Conservation (phyloP, 2,797 vertebrate species). For the Crocodylus rhombifer region DNA sequence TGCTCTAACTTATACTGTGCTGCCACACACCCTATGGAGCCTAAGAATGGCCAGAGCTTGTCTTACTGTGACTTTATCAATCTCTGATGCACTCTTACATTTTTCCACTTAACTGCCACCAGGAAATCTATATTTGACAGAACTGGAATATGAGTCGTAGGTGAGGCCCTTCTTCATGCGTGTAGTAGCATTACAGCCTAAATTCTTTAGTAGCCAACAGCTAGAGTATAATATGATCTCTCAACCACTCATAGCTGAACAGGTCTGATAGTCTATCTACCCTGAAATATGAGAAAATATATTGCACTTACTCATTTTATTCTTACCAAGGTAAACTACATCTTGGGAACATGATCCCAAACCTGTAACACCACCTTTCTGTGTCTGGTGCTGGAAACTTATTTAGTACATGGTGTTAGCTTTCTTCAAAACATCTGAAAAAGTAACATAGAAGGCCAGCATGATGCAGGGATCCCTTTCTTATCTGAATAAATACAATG, state of each 20-base stretch:
- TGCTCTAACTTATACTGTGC: background rate
- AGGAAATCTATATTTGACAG: background rate
- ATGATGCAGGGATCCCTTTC: background rate
- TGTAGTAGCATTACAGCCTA: background rate
- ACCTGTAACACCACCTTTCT: background rate
- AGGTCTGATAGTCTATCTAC: background rate
- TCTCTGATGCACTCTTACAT: background rate
- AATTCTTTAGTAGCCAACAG: background rate
- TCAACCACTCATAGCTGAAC: background rate
- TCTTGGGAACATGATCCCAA: background rate
- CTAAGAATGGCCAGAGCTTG: background rate
- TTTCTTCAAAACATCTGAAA: background rate
- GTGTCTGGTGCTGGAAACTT: background rate
- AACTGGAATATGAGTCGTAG: background rate
- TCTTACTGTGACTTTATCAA: rapidly evolving
- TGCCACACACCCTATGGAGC: background rate
- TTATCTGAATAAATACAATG: background rate
- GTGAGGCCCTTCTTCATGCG: too few relatives aligned
- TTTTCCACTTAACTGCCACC: background rate
- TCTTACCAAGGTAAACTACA: background rate
- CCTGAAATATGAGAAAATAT: background rate
- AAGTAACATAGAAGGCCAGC: background rate
- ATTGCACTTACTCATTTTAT: background rate
- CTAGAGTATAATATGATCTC: background rate
- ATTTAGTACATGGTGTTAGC: background rate